These are phyloP conservation scores for Xanthostigma xanthostigma DNA, from an alignment of 2,888 invertebrate species.

Conservation along the genomic window DNA sequence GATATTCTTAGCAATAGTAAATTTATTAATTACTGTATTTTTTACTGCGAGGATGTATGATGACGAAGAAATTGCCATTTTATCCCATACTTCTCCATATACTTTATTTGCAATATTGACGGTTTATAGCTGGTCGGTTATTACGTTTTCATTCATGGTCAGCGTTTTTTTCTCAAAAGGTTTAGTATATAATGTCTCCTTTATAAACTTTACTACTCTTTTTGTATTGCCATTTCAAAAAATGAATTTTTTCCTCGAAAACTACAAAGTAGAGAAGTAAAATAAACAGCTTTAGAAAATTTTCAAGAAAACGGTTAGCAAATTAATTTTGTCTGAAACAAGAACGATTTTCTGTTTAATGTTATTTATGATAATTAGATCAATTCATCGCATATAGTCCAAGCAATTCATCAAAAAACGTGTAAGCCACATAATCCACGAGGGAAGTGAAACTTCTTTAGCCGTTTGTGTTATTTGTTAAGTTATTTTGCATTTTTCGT, in stretches of 20 bases:
- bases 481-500: background rate
- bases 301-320: too few relatives aligned
- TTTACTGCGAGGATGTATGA: slow-evolving; percentile 22
- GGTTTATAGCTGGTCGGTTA: slow-evolving; percentile 52
- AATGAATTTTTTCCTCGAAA: too few relatives aligned
- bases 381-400: too few relatives aligned
- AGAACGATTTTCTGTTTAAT: background rate
- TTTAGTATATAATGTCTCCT: slow-evolving; percentile 21
- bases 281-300: background rate
- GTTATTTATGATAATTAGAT: too few relatives aligned
- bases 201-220: too few relatives aligned
- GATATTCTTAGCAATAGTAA: background rate
- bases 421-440: too few relatives aligned
- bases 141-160: slow-evolving; percentile 65
- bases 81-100: slow-evolving; percentile 49
- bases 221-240: background rate
- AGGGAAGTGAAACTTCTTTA: background rate
- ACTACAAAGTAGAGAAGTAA: too few relatives aligned
- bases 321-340: background rate
- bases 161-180: slow-evolving; percentile 69
- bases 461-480: background rate
- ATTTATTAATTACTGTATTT: background rate
- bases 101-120: slow-evolving; percentile 55
- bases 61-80: slow-evolving; percentile 37
- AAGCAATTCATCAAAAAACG: too few relatives aligned